These are phyloP conservation scores for Liopterus haemorrhoidalis DNA, from an alignment of 2,888 invertebrate species.

Conservation along the genomic window DNA sequence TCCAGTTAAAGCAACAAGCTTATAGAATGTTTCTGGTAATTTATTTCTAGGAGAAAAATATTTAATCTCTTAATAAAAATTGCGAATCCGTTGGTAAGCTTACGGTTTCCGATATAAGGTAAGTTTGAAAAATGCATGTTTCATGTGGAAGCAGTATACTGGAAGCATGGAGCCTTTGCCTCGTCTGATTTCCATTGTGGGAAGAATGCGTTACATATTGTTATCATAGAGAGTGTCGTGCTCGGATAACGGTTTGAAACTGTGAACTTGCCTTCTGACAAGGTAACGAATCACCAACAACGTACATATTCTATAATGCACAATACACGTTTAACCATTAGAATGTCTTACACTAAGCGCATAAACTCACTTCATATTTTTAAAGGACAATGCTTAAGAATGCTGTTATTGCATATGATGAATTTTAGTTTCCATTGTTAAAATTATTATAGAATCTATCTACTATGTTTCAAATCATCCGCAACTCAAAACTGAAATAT, in stretches of 20 bases:
- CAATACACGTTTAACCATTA: conserved; percentile 6
- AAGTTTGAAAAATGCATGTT: no score
- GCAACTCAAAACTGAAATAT: no score
- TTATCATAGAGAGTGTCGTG: conserved; percentile 21
- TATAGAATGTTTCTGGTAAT: no score
- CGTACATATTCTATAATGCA: conserved; percentile 12
- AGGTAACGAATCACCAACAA: conserved; percentile 17
- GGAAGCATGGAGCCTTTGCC: no score
- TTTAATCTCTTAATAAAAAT: no score
- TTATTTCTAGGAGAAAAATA: no score
- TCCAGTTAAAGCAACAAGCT: no score
- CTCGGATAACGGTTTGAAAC: conserved; percentile 19
- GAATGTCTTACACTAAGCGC: not conserved
- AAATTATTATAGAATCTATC: not conserved
- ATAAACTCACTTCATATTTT: not conserved
- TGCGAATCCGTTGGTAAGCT: no score
- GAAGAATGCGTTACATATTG: conserved; percentile 22
- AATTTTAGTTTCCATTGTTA: not conserved
- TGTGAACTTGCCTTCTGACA: conserved; percentile 13
- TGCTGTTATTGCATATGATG: not conserved
- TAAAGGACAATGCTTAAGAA: not conserved
- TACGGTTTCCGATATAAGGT: no score
- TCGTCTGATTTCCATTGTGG: no score
- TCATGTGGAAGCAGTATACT: no score
- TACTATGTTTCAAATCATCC: not conserved